A percentile compares a stretch with the other conserved stretches of the same genome.
Evolutionary conservation across 2,113 vertebrate species (phyloP).

Genomic region (Thamnophis sirtalis): DNA sequence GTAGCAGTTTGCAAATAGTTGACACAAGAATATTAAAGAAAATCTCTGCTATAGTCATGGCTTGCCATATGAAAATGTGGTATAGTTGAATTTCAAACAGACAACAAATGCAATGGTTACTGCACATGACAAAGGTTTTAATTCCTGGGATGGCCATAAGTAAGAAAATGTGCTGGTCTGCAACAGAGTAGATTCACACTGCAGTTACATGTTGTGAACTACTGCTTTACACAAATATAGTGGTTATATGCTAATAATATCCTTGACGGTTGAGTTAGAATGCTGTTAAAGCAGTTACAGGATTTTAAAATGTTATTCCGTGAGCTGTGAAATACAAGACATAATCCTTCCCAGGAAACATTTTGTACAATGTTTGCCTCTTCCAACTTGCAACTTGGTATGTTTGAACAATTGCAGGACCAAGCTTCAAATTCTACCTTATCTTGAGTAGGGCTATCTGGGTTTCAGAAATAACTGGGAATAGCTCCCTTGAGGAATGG

Average conservation of each 20-base stretch:
- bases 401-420: not conserved
- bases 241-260: not conserved
- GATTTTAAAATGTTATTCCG: not conserved
- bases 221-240: not conserved
- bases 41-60: not conserved
- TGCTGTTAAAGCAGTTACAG: not conserved
- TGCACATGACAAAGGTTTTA: not conserved
- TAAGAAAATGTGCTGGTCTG: not conserved
- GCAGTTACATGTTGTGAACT: not conserved
- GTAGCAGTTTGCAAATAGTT: not conserved
- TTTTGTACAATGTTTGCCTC: not conserved
- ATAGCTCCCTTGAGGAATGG: not conserved
- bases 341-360: not conserved
- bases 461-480: not conserved
- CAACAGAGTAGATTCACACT: not conserved
- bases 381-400: not conserved
- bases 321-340: not conserved
- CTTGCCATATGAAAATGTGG: not conserved
- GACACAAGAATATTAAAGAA: not conserved
- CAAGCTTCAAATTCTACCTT: not conserved
- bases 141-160: not conserved
- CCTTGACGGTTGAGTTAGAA: not conserved
- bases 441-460: not conserved
- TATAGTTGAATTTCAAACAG: not conserved
- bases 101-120: not conserved